phyloP scores from a whole-genome alignment of 2,113 vertebrate genomes.

The Glaucidium brasilianum region DNA sequence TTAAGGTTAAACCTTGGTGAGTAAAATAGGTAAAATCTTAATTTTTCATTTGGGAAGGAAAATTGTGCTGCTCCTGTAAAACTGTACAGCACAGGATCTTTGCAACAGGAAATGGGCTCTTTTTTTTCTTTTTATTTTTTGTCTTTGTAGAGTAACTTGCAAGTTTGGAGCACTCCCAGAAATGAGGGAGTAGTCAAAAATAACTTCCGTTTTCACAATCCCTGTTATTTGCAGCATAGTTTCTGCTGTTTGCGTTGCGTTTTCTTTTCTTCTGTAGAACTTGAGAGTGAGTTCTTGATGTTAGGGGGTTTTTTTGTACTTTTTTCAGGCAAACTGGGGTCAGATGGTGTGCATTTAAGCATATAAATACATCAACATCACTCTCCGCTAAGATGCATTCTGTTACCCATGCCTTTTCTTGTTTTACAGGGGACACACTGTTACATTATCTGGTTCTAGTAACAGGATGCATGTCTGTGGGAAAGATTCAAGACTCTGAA shows the following conservation, averaged over 20 bases:
- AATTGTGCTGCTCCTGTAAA: background rate
- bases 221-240: background rate
- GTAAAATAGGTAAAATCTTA: constrained; percentile 11
- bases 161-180: background rate
- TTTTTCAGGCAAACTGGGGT: background rate
- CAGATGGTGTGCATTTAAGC: background rate
- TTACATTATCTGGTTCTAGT: constrained; percentile 94
- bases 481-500: constrained; percentile 97
- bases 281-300: background rate
- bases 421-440: constrained; percentile 85
- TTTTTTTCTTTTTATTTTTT: background rate
- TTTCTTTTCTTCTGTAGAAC: background rate
- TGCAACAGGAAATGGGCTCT: background rate
- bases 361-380: accelerated
- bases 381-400: background rate
- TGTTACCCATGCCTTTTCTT: background rate
- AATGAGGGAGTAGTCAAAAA: constrained; percentile 5
- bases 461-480: constrained; percentile 96
- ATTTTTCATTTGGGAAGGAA: background rate
- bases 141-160: background rate
- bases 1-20: constrained; percentile 94
- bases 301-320: background rate
- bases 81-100: background rate
- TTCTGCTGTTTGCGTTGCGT: background rate
- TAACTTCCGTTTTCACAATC: background rate